Percentiles rank a stretch among this genome's conserved stretches.
phyloP scores from a whole-genome alignment of 2,113 vertebrate species.

The Hirundichthys speculiger region DNA sequence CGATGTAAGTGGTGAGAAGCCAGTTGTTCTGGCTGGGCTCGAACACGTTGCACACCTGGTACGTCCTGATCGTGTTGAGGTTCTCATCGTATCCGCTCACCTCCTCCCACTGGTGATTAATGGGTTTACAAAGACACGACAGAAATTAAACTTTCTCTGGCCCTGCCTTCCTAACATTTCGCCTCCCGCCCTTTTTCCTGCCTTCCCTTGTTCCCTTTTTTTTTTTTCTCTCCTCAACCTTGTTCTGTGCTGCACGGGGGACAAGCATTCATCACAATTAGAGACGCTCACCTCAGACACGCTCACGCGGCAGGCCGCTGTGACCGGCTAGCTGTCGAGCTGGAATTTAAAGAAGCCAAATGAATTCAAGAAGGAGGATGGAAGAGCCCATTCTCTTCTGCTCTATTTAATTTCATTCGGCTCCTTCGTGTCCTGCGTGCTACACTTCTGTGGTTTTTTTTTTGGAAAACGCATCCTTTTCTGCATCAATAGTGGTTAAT shows the following conservation, averaged over 20 bases:
- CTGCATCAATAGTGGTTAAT: constrained; percentile 57
- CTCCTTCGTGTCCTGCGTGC: neutral
- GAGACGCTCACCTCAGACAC: constrained; percentile 54
- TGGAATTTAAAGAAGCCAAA: constrained; percentile 14
- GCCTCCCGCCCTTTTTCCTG: too few relatives aligned
- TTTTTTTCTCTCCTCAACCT: constrained; percentile 40
- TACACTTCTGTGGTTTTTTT: constrained; percentile 20
- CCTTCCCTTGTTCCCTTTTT: constrained; percentile 23
- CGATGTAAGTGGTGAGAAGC: constrained; percentile 96
- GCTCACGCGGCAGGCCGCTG: constrained; percentile 24
- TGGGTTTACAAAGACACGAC: constrained; percentile 72
- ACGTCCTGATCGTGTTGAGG: constrained; percentile 96
- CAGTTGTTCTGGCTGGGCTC: constrained; percentile 99
- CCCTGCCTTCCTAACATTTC: constrained; percentile 29
- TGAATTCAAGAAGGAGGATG: constrained; percentile 1
- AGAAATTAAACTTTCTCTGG: constrained; percentile 70
- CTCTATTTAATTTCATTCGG: neutral
- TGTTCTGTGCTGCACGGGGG: constrained; percentile 45
- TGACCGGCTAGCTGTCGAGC: constrained; percentile 16
- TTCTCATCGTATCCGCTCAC: constrained; percentile 97
- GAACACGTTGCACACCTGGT: constrained; percentile 99
- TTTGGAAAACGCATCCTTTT: constrained; percentile 33
- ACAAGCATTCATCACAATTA: constrained; percentile 79
- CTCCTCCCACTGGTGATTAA: constrained; percentile 93
- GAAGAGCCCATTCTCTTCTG: neutral